Evolutionary conservation across 2,113 vertebrate species (phyloP), one percentile per base, ranked within the genome.

Genomic region (Seriola dumerili): DNA sequence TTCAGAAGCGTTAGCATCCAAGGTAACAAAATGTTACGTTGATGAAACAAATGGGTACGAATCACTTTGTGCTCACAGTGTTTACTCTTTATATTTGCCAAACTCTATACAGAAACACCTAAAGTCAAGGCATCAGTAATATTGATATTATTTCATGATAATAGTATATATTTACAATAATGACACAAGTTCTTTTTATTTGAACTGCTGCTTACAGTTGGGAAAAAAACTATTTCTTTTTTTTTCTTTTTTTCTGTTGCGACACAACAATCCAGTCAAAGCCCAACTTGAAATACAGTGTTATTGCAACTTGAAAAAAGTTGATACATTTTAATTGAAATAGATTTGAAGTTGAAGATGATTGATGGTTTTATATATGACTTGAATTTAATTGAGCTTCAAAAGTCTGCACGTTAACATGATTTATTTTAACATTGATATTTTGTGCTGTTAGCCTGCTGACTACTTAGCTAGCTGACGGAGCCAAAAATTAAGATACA

Each of bases 401-500:
- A 32, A 54, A 71, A 8, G 25, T 68, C 29, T 50, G 50, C 32
- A 40, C 7, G 4, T 59, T 34, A 10, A 7, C 59, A 42, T 46
- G 29, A 1, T 44, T 10, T 13, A 63, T 58, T 58, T 38, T 50
- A 61, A 42, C 40, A 36, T 25, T 36, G 13, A 16, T 8, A 38
- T 58, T 64, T 55, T 74, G 34, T 61, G 68, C 1, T 21, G 9
- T 52, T 40, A 77, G 76, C 34, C 67, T 44, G 2, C 23, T 44
- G 8, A 38, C 16, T 29, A 11, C 11, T 11, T 63, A 63, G 36
- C 19, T 2, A 16, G 25, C 44, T n/a, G 29, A 76, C 6, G 17
- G 6, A 71, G 65, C 36, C 36, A 78, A 61, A 58, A 36, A 25
- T 76, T 71, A 17, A 72, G 38, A 29, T 48, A 46, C 21, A 67